Percentiles rank a stretch among this genome's conserved stretches.
These are phyloP conservation scores for Phrynosoma platyrhinos DNA, from an alignment of 2,113 vertebrate species.

Conservation along the genomic window DNA sequence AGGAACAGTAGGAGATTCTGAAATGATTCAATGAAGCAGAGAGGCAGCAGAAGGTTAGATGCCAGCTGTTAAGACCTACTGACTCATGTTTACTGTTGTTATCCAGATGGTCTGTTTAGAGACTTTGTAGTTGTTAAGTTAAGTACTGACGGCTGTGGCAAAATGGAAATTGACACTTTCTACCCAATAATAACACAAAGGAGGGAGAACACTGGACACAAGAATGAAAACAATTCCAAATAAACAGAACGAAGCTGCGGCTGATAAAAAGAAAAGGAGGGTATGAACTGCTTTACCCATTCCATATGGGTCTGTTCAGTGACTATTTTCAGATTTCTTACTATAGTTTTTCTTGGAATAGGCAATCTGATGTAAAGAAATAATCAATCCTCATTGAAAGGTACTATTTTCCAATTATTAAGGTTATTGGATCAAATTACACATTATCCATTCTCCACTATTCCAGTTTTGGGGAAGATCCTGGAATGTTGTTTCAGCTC, in stretches of 20 bases:
- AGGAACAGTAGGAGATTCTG: slow-evolving; percentile 35
- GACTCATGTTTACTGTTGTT: slow-evolving; percentile 36
- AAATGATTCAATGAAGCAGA: slow-evolving; percentile 33
- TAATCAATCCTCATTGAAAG: too few relatives aligned
- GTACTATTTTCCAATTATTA: neutral
- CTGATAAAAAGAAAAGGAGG: neutral
- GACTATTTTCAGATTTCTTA: slow-evolving; percentile 11
- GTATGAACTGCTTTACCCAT: neutral
- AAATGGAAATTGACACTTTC: slow-evolving; percentile 45
- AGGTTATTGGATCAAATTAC: too few relatives aligned
- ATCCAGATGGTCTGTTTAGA: slow-evolving; percentile 51
- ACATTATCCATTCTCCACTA: too few relatives aligned
- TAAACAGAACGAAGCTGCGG: neutral
- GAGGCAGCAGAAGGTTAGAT: slow-evolving; percentile 19
- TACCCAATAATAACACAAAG: slow-evolving; percentile 20
- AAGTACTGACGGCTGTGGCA: slow-evolving; percentile 16
- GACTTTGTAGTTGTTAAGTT: slow-evolving; percentile 35
- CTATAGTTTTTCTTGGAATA: neutral
- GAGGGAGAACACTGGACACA: neutral
- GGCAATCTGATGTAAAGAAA: too few relatives aligned
- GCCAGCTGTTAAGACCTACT: slow-evolving; percentile 45
- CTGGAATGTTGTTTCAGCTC: too few relatives aligned
- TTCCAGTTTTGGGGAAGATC: too few relatives aligned
- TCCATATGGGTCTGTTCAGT: slow-evolving; percentile 20
- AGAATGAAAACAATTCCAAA: neutral